phyloP scores from a whole-genome alignment of 2,797 vertebrate species.

The Gila robusta region DNA sequence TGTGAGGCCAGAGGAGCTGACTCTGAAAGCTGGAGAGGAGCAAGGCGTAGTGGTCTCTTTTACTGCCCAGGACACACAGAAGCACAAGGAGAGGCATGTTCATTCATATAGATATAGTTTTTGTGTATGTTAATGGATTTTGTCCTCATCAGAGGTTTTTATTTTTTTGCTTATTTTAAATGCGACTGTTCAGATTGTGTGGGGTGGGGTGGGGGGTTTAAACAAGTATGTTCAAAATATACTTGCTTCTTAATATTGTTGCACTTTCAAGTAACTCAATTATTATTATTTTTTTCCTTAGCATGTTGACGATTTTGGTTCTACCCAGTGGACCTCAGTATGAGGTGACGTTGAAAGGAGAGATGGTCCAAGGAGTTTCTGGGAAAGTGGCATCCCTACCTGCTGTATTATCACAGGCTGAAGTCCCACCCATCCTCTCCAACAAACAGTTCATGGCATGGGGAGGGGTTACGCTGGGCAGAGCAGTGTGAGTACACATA shows the following conservation, averaged over 20 bases:
- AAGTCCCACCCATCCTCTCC: conserved; percentile 90
- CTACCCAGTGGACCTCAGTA: conserved; percentile 94
- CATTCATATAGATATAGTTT: background rate
- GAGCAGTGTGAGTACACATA: conserved; percentile 87
- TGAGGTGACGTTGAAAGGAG: conserved; percentile 90
- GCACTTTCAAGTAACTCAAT: background rate
- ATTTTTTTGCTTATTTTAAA: background rate
- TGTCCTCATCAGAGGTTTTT: background rate
- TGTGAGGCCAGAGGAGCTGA: conserved; percentile 85
- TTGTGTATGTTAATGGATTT: background rate
- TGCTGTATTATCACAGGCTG: conserved; percentile 62
- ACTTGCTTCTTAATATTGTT: background rate
- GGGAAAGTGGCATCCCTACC: conserved; percentile 64
- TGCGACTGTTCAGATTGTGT: background rate
- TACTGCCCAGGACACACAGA: conserved; percentile 73
- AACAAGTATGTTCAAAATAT: background rate
- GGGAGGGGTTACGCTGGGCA: conserved; percentile 91
- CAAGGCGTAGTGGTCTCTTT: conserved; percentile 82
- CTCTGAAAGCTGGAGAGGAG: conserved; percentile 87
- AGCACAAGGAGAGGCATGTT: conserved; percentile 79
- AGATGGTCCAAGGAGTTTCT: conserved; percentile 63
- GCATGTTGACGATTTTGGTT: conserved; percentile 91
- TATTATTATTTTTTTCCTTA: conserved; percentile 67
- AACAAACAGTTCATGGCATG: conserved; percentile 95
- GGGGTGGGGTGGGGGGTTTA: background rate